A percentile compares a stretch with the other conserved stretches of the same genome.
These are phyloP conservation scores for Monopis laevigella DNA, from an alignment of 2,888 invertebrate genomes.

Conservation along the genomic window DNA sequence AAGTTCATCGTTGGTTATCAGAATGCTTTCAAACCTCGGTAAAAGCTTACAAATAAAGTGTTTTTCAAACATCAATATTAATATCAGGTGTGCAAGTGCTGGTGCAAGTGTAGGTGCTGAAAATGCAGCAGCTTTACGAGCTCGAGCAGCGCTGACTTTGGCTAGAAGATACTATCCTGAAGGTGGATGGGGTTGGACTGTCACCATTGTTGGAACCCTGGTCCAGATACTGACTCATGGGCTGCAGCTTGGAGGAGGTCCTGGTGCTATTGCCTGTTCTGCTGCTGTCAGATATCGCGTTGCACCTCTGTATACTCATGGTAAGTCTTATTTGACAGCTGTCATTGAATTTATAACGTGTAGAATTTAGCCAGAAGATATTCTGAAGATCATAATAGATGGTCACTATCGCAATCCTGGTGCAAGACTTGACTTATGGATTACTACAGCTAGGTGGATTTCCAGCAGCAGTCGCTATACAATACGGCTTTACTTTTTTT, in stretches of 20 bases:
- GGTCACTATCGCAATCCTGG: conserved; percentile 76
- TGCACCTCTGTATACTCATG: conserved; percentile 70
- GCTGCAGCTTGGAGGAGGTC: conserved; percentile 74
- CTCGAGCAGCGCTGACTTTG: conserved; percentile 71
- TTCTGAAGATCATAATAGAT: too few relatives aligned
- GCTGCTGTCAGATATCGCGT: conserved; percentile 72
- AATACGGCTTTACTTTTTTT: too few relatives aligned
- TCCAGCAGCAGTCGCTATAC: conserved; percentile 72
- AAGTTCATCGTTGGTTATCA: too few relatives aligned
- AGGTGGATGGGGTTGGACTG: conserved; percentile 89
- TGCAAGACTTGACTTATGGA: conserved; percentile 79
- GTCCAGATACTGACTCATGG: conserved; percentile 81
- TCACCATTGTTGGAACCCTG: conserved; percentile 75
- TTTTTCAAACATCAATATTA: too few relatives aligned
- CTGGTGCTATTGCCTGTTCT: conserved; percentile 71
- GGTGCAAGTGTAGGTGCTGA: conserved; percentile 54
- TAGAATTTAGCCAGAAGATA: too few relatives aligned
- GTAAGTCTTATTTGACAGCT: too few relatives aligned
- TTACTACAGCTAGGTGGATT: conserved; percentile 75
- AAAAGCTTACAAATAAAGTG: too few relatives aligned
- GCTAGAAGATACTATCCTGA: conserved; percentile 85
- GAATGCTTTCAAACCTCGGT: too few relatives aligned
- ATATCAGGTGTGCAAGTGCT: conserved; percentile 61
- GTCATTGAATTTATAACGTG: too few relatives aligned
- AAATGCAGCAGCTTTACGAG: conserved; percentile 58